Conservation (phyloP, 1,140 invertebrate species). For the Sinonovacula constricta region DNA sequence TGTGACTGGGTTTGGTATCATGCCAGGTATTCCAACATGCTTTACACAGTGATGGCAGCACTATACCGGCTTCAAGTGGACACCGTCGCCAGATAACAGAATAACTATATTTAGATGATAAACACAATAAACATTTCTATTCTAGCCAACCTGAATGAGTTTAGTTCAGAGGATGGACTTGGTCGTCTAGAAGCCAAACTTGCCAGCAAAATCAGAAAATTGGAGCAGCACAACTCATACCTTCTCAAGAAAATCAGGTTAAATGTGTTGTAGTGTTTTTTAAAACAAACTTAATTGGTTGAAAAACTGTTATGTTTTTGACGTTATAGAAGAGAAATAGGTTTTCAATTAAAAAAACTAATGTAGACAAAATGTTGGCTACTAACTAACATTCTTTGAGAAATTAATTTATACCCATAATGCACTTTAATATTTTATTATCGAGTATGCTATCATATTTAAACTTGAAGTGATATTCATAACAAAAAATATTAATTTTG, state of each 20-base stretch:
- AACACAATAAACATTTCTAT: no score
- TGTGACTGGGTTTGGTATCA: no score
- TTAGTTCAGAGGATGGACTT: constrained; percentile 27
- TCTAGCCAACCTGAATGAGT: constrained; percentile 17
- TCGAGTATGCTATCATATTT: no score
- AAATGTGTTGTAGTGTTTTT: neutral
- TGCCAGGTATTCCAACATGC: no score
- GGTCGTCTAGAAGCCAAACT: constrained; percentile 42
- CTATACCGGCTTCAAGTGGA: no score
- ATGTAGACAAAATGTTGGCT: neutral
- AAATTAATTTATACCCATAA: neutral
- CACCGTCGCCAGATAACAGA: no score
- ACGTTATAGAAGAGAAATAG: neutral
- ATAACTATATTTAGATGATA: no score
- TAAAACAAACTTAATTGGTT: neutral
- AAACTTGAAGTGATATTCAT: no score
- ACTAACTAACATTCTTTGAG: neutral
- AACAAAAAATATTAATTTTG: no score
- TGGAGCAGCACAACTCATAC: constrained; percentile 45
- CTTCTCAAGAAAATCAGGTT: constrained; percentile 42
- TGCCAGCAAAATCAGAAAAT: constrained; percentile 33
- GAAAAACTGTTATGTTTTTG: neutral
- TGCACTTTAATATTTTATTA: neutral
- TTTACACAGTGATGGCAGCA: no score
- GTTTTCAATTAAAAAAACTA: neutral